These are phyloP conservation scores for Spialia ferax DNA, from an alignment of 2,888 invertebrate genomes.

Conservation along the genomic window DNA sequence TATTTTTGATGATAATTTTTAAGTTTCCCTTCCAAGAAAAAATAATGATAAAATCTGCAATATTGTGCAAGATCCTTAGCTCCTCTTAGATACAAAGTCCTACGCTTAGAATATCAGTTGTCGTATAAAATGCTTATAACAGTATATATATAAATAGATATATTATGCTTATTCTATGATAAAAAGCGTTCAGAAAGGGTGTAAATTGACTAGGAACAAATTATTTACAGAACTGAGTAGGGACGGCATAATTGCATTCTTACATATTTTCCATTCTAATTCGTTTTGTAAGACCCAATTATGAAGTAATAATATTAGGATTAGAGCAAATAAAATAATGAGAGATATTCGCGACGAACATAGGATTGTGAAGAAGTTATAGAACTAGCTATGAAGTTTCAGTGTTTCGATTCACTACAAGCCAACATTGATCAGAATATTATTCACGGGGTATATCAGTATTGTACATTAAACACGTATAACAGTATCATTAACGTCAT, in stretches of 20 bases:
- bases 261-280: slow-evolving; percentile 23
- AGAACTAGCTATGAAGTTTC: background rate
- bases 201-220: slow-evolving; percentile 39
- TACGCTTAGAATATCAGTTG: slow-evolving; percentile 11
- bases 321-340: slow-evolving; percentile 10
- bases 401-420: background rate
- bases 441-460: background rate
- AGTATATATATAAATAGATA: slow-evolving; percentile 20
- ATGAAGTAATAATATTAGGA: slow-evolving; percentile 16
- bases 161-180: slow-evolving; percentile 28
- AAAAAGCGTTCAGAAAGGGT: slow-evolving; percentile 32
- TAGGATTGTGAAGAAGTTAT: background rate
- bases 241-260: slow-evolving; percentile 37
- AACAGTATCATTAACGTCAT: background rate
- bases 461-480: background rate
- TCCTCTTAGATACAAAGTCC: background rate
- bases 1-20: background rate
- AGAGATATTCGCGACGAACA: background rate
- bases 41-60: background rate
- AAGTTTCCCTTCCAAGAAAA: background rate
- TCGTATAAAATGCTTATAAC: slow-evolving; percentile 34
- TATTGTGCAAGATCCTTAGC: background rate
- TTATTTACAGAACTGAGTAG: slow-evolving; percentile 35
- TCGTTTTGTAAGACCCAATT: slow-evolving; percentile 34
- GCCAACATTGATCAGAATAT: background rate